Percentiles rank a stretch among this genome's conserved stretches.
These are phyloP conservation scores for Eucera pruinosa DNA, from an alignment of 2,888 invertebrate species.

Conservation along the genomic window DNA sequence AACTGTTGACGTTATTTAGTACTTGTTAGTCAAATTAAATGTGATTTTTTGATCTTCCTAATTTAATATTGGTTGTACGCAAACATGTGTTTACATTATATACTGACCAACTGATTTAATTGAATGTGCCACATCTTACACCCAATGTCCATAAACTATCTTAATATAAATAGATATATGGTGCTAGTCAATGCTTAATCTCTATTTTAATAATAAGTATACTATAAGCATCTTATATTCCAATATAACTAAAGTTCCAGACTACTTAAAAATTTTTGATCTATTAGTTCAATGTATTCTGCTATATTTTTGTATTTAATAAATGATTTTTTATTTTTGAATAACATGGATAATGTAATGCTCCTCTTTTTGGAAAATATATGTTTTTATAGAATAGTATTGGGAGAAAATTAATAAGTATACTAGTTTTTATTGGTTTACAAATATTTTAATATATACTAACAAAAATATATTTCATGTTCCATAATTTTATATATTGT, in stretches of 20 bases:
- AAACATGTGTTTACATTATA: conserved; percentile 38
- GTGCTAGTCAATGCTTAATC: conserved; percentile 19
- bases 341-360: neutral
- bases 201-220: conserved; percentile 21
- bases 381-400: conserved; percentile 4
- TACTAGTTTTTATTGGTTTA: conserved; percentile 5
- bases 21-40: conserved; percentile 69
- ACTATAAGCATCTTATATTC: conserved; percentile 17
- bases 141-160: conserved; percentile 20
- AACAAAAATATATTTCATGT: conserved; percentile 2
- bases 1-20: conserved; percentile 41
- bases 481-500: conserved; percentile 9
- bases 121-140: conserved; percentile 35
- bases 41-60: conserved; percentile 72
- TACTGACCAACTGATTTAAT: conserved; percentile 30
- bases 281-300: neutral
- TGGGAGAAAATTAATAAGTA: conserved; percentile 1
- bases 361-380: conserved; percentile 6
- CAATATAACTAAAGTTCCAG: neutral
- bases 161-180: conserved; percentile 33
- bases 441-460: conserved; percentile 7
- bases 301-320: conserved; percentile 20
- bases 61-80: conserved; percentile 26
- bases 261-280: conserved; percentile 12
- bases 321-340: conserved; percentile 30